phyloP scores from a whole-genome alignment of 2,797 vertebrate genomes.

The Rhinichthys osculus region DNA sequence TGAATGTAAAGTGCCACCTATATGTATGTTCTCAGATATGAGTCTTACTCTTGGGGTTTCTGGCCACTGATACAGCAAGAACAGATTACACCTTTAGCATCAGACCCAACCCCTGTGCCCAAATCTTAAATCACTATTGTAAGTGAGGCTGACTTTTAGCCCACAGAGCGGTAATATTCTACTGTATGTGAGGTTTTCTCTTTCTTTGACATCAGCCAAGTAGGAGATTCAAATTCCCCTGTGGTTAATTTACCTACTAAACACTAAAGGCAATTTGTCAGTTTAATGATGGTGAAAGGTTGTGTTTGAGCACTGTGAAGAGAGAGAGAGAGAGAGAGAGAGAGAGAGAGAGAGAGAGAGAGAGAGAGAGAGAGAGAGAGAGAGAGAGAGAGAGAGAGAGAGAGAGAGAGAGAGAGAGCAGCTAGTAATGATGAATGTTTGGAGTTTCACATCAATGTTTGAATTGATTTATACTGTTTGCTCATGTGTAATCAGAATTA shows the following conservation, averaged over 20 bases:
- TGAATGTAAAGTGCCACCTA: conserved; percentile 25
- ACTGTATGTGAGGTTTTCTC: conserved; percentile 5
- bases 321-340: no score
- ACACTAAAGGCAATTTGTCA: conserved; percentile 65
- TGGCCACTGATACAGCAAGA: background rate
- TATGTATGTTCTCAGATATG: conserved; percentile 1
- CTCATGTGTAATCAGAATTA: conserved; percentile 37
- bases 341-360: no score
- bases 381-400: no score
- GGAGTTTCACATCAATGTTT: conserved; percentile 35
- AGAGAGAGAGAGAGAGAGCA: background rate
- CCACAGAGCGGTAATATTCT: conserved; percentile 31
- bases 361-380: no score
- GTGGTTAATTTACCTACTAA: conserved; percentile 64
- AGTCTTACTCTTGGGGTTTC: conserved; percentile 13
- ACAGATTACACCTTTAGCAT: conserved; percentile 33
- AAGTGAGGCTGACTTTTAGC: conserved; percentile 11
- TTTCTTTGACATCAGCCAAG: conserved; percentile 43
- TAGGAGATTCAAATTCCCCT: conserved; percentile 47
- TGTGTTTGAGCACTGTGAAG: conserved; percentile 34
- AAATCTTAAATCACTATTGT: conserved; percentile 30
- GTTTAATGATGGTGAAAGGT: conserved; percentile 62
- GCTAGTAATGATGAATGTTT: conserved; percentile 30
- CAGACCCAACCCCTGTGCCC: background rate
- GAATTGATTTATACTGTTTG: conserved; percentile 52